Evolutionary conservation across 2,797 vertebrate genomes (phyloP), one percentile per base, ranked within the genome.

Genomic region (Brachyrhaphis roseni): DNA sequence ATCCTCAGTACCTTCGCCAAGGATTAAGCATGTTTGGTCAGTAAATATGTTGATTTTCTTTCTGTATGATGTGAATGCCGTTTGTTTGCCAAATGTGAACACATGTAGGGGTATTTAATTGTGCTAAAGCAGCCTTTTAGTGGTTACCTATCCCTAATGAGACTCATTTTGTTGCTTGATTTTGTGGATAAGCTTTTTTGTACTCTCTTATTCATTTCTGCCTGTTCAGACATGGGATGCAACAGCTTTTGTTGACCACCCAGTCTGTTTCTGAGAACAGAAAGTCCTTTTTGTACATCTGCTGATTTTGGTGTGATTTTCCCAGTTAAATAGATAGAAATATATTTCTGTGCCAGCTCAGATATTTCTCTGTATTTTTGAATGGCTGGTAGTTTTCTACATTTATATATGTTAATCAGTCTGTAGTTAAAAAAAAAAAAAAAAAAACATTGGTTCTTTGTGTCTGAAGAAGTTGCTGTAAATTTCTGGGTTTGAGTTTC

Each of bases 21-120:
- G 96, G 96, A 94, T 92, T 97, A 83, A 96, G 96, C 94, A 97
- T 97, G 96, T 97, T 96, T 93, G 96, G 96, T 97, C 87, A 96
- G 95, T 96, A 68, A 62, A 76, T 76, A 49, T 85, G 70, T 80
- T 53, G 79, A 72, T 47, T 36, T 83, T 72, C 16, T 8, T 78
- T 74, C 72, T 75, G 11, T 45, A 8, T 45, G 6, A 16, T 55
- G 6, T 72, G 6, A 75, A 53, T 1, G 72, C n/a, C 45, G 26
- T 1, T 47, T 5, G 18, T 76, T 76, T 47, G 0, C 8, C 46
- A 75, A 8, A 57, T 72, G 18, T 87, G 34, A n/a, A 62, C 53
- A 74, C 1, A 31, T 45, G 13, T 12, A 79, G 5, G 4, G 43
- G 11, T 39, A 47, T 76, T n/a, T 81, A 0, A 57, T 68, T 11